A percentile compares a stretch with the other conserved stretches of the same genome.
These are phyloP conservation scores for Drosophila ficusphila DNA, from an alignment of 1,140 invertebrate genomes.

Conservation along the genomic window DNA sequence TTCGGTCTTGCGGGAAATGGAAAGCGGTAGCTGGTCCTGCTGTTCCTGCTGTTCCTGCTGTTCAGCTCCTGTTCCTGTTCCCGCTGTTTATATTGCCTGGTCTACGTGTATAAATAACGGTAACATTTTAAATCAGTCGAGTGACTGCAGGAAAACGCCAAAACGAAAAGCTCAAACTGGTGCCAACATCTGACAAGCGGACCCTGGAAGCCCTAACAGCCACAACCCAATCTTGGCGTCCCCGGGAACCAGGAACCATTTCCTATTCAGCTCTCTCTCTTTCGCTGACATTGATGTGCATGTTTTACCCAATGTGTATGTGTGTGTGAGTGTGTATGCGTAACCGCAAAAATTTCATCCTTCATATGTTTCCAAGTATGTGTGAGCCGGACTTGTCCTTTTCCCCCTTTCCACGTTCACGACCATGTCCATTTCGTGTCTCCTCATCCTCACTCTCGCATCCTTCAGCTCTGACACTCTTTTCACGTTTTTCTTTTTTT, in stretches of 20 bases:
- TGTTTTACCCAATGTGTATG: conserved; percentile 7
- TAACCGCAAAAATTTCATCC: conserved; percentile 74
- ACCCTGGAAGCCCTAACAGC: conserved; percentile 14
- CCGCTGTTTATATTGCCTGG: conserved; percentile 70
- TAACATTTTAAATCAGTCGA: conserved; percentile 82
- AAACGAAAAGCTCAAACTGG: conserved; percentile 71
- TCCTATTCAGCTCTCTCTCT: conserved; percentile 48
- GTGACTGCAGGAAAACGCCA: conserved; percentile 76
- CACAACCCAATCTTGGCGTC: conserved; percentile 35
- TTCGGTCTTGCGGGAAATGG: conserved; percentile 2
- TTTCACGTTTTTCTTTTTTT: conserved; percentile 39
- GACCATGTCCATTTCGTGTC: conserved; percentile 41
- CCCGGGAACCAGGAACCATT: conserved; percentile 54
- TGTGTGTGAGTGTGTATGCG: conserved; percentile 30
- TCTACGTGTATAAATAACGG: conserved; percentile 81
- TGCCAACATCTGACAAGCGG: conserved; percentile 64
- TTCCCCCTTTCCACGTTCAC: conserved; percentile 31
- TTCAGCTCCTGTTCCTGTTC: conserved; percentile 45
- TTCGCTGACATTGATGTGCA: conserved; percentile 73
- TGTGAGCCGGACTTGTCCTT: conserved; percentile 33
- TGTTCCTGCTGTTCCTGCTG: conserved; percentile 40
- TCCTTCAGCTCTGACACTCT: conserved; percentile 30
- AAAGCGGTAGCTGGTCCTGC: conserved; percentile 15
- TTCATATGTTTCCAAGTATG: conserved; percentile 57
- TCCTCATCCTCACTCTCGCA: conserved; percentile 6